Conservation (phyloP, 2,888 invertebrate genomes). For the Priocnemis perturbator region DNA sequence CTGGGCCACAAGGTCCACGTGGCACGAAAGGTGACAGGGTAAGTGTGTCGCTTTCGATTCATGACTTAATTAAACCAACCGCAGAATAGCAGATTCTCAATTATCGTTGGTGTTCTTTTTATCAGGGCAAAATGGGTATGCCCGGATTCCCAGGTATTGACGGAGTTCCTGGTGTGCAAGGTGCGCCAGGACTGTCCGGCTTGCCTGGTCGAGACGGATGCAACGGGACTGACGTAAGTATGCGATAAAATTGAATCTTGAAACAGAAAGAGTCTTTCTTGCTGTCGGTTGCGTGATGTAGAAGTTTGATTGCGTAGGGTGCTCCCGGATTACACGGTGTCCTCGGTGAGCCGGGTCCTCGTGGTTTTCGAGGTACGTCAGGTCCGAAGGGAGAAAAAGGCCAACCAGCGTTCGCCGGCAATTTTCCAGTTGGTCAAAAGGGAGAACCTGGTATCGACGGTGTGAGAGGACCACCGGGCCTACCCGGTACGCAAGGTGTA, state of each 20-base stretch:
- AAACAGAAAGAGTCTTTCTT: too few species aligned
- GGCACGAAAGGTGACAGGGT: constrained; percentile 89
- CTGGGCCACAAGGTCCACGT: constrained; percentile 87
- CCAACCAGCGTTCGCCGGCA: constrained; percentile 85
- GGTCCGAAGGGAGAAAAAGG: constrained; percentile 88
- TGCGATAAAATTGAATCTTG: constrained; percentile 12
- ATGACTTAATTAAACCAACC: not conserved
- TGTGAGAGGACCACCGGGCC: constrained; percentile 80
- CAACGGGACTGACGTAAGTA: constrained; percentile 93
- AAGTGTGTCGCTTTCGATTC: constrained; percentile 40
- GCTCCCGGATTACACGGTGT: constrained; percentile 83
- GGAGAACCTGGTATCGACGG: constrained; percentile 90
- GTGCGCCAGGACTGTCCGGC: constrained; percentile 84
- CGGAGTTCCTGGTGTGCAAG: constrained; percentile 84
- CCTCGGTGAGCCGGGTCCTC: constrained; percentile 84
- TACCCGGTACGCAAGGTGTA: constrained; percentile 81
- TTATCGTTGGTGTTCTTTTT: not conserved
- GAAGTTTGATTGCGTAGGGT: constrained; percentile 75
- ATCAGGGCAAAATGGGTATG: constrained; percentile 86
- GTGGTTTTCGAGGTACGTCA: constrained; percentile 82
- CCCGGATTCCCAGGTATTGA: constrained; percentile 90
- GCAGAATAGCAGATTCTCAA: constrained; percentile 5
- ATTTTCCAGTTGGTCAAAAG: constrained; percentile 87
- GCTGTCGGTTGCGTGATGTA: too few species aligned
- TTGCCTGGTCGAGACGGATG: constrained; percentile 94